Evolutionary conservation across 2,797 vertebrate genomes (phyloP).

Genomic region (Girardinus metallicus): DNA sequence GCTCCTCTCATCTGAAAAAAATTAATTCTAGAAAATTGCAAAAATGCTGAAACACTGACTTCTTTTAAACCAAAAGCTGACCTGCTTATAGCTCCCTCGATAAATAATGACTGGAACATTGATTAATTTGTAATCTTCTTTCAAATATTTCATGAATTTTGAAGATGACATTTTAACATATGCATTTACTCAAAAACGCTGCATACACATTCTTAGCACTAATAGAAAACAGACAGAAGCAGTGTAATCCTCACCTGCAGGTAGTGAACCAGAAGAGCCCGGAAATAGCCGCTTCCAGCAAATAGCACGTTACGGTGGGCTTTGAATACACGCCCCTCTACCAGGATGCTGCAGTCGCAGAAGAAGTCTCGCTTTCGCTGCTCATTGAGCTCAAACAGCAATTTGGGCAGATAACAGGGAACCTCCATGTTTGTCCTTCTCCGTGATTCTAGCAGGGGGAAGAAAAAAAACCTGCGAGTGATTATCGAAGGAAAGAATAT

Average conservation of each 20-base stretch:
- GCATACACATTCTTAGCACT: background rate
- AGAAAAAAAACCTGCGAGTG: background rate
- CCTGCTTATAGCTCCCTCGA: background rate
- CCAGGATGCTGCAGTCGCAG: slow-evolving; percentile 98
- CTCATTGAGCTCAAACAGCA: slow-evolving; percentile 94
- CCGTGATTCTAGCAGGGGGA: slow-evolving; percentile 7
- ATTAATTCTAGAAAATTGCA: background rate
- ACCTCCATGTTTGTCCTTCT: slow-evolving; percentile 86
- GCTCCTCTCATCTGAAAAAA: background rate
- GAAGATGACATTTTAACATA: background rate
- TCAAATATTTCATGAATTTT: background rate
- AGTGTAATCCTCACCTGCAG: slow-evolving; percentile 80
- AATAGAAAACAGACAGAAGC: background rate
- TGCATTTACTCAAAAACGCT: background rate
- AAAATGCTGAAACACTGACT: background rate
- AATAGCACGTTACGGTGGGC: slow-evolving; percentile 97
- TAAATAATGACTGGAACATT: background rate
- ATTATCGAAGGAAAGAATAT: background rate
- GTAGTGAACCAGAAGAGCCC: slow-evolving; percentile 93
- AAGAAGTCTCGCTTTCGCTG: slow-evolving; percentile 97
- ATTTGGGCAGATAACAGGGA: slow-evolving; percentile 90
- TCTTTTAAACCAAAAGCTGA: background rate
- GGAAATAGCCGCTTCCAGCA: slow-evolving; percentile 96
- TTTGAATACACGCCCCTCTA: slow-evolving; percentile 96
- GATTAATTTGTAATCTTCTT: background rate